These are phyloP conservation scores for Sesia apiformis DNA, from an alignment of 2,888 invertebrate genomes.

Conservation along the genomic window DNA sequence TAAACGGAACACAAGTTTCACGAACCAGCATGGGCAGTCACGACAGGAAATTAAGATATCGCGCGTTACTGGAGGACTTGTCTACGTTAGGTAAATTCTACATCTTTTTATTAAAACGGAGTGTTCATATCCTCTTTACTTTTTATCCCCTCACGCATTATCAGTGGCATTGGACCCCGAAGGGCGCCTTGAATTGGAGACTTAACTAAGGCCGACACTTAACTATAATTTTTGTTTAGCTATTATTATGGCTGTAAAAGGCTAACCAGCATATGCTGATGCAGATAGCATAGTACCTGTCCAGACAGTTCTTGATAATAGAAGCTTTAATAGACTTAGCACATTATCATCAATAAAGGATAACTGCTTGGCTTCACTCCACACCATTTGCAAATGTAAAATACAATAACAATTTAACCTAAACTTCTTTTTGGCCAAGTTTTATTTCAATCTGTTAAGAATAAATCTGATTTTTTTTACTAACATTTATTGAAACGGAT, in stretches of 20 bases:
- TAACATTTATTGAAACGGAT: no score
- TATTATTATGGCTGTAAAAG: not conserved
- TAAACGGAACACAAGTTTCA: no score
- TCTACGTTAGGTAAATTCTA: conserved; percentile 31
- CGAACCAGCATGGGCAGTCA: conserved; percentile 21
- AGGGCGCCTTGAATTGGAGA: not conserved
- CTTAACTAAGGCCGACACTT: not conserved
- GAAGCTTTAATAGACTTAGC: not conserved
- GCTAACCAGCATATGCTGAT: no score
- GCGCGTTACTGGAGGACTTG: conserved; percentile 35
- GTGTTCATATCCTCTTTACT: not conserved
- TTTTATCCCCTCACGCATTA: not conserved
- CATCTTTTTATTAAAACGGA: not conserved
- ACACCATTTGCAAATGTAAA: no score
- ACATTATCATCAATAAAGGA: not conserved
- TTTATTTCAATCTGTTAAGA: no score
- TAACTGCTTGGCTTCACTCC: no score
- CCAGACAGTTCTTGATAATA: no score
- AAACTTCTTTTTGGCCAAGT: no score
- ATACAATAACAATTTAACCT: no score
- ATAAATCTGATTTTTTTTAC: no score
- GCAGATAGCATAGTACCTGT: no score
- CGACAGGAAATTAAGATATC: conserved; percentile 40
- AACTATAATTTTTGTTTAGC: not conserved
- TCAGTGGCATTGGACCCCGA: not conserved